These are phyloP conservation scores for Embidobia sp. DNA, from an alignment of 2,888 invertebrate species.

Conservation along the genomic window DNA sequence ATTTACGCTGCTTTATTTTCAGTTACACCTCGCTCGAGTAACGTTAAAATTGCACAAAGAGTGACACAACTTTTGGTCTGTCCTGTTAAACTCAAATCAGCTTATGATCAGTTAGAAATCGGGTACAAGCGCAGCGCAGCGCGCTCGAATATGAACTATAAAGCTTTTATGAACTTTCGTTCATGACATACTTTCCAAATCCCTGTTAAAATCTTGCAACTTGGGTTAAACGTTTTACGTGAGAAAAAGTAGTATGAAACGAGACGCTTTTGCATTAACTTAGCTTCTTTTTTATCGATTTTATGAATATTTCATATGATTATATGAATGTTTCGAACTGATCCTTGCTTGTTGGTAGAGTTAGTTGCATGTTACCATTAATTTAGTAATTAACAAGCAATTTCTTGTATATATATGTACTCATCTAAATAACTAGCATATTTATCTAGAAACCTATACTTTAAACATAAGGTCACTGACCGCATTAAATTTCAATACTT, in stretches of 20 bases:
- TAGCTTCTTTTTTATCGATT: neutral
- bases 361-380: too few relatives aligned
- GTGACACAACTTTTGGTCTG: slow-evolving; percentile 2
- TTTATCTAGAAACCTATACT: too few relatives aligned
- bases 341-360: too few relatives aligned
- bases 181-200: slow-evolving; percentile 20
- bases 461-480: too few relatives aligned
- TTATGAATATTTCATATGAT: too few relatives aligned
- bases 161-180: slow-evolving; percentile 17
- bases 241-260: slow-evolving; percentile 1
- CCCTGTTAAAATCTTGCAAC: slow-evolving; percentile 9
- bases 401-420: too few relatives aligned
- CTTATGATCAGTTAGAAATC: slow-evolving; percentile 13
- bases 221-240: slow-evolving; percentile 2
- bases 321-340: too few relatives aligned
- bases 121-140: neutral
- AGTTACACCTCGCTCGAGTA: neutral
- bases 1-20: neutral
- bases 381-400: too few relatives aligned
- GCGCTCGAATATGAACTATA: slow-evolving; percentile 5
- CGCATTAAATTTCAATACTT: too few relatives aligned
- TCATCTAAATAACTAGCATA: too few relatives aligned
- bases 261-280: neutral
- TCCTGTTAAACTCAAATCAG: slow-evolving; percentile 6
- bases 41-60: neutral